phyloP scores from a whole-genome alignment of 1,140 invertebrate genomes.

The Caenorhabditis latens region DNA sequence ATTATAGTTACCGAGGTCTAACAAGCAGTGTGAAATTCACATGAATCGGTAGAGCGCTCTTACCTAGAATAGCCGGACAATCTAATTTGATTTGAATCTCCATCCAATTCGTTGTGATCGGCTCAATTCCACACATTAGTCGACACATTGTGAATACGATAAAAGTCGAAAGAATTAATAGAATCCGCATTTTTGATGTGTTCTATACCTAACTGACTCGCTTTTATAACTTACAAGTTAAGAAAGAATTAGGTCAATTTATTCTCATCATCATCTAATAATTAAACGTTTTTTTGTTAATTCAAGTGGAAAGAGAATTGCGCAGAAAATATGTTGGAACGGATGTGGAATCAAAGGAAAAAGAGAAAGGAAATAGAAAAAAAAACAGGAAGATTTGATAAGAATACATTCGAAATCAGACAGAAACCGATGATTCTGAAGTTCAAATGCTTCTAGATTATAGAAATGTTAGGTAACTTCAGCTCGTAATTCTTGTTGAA shows the following conservation, averaged over 20 bases:
- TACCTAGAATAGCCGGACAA: slow-evolving; percentile 16
- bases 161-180: not conserved
- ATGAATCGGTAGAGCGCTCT: not conserved
- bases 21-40: not conserved
- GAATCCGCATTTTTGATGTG: not conserved
- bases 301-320: slow-evolving; percentile 5
- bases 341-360: too few species aligned
- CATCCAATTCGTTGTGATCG: slow-evolving; percentile 34
- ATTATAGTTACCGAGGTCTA: too few species aligned
- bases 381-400: not conserved
- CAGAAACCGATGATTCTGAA: too few species aligned
- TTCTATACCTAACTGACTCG: not conserved
- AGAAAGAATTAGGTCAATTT: slow-evolving; percentile 5
- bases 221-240: slow-evolving; percentile 27
- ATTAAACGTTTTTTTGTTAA: not conserved
- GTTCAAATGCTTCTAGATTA: too few species aligned
- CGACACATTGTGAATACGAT: not conserved
- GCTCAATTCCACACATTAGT: slow-evolving; percentile 51
- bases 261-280: slow-evolving; percentile 5
- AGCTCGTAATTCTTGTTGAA: too few species aligned
- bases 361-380: not conserved
- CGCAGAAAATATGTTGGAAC: not conserved
- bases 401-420: slow-evolving; percentile 1
- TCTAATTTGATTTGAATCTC: slow-evolving; percentile 21
- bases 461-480: too few species aligned